phyloP scores from a whole-genome alignment of 2,888 invertebrate species.

The Stramonita haemastoma region DNA sequence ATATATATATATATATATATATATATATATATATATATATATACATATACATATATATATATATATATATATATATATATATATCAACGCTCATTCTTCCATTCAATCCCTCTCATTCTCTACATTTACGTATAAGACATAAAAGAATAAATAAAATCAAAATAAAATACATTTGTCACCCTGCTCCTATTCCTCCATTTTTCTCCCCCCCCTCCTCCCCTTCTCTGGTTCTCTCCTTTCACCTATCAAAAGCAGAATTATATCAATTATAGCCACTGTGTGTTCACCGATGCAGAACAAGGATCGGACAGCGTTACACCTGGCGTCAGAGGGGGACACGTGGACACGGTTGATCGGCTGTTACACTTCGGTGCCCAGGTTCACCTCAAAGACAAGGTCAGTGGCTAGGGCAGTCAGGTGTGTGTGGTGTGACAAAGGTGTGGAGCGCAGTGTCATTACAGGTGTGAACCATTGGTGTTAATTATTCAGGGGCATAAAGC shows the following conservation, averaged over 20 bases:
- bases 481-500: no score
- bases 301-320: conserved; percentile 86
- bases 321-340: conserved; percentile 87
- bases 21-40: no score
- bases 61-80: no score
- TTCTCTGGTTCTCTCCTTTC: not conserved
- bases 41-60: no score
- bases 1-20: no score
- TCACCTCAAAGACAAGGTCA: conserved; percentile 85
- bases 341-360: conserved; percentile 81
- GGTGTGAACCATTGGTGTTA: not conserved
- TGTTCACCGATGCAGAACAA: conserved; percentile 69
- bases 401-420: not conserved
- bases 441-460: not conserved
- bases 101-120: no score
- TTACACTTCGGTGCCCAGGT: conserved; percentile 84
- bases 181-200: no score
- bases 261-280: not conserved
- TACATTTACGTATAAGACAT: no score
- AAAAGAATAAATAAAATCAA: no score
- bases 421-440: not conserved
- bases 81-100: no score
- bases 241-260: not conserved
- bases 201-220: no score
- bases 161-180: no score